Base-by-base conservation (phyloP, 1,140 invertebrate genomes). In the Chrysomallon squamiferum region DNA sequence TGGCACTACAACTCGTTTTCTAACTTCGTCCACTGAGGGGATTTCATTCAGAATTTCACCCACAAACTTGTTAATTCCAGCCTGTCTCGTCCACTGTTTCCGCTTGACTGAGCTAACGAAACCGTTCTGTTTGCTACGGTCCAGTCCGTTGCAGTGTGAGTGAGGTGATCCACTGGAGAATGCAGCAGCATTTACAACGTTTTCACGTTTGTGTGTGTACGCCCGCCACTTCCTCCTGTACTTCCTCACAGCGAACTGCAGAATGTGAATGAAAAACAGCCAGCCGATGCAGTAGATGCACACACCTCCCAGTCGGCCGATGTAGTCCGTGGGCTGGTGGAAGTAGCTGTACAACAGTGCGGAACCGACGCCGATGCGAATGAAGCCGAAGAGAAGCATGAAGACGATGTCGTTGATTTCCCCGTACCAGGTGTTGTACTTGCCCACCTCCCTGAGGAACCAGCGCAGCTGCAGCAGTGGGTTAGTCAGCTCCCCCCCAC, bases 401-500 rank as follows among this genome's bases (percentile, higher is more conserved):
- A 85, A 85, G 9, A 72, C 52, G 22, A 72, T 27, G 58, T 84
- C 82, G 29, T 80, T 73, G 22, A 79, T 32, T 35, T 81, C 77
- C 2, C 74, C 79, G 41, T 75, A 60, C 30, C 70, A 11, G 2
- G 76, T 76, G 30, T 80, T 32, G 38, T 74, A 63, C n/a, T 63
- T 66, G 7, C 76, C 73, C 2, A 72, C 69, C 27, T 81, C 70
- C 32, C 68, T 64, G 9, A 85, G 72, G 65, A 85, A 85, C 83
- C 83, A 85, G 1, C 84, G 75, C n/a, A 77, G 45, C 70, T 85
- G 84, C n/a, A 85, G 73, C 1, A 85, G 65, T 9, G 84, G 84
- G 66, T 85, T 85, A 52, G 81, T 84, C n/a, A 78, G 62, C 62
- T 85, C 84, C n/a, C 79, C 76, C 7, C 79, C 82, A 52, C 76